Evolutionary conservation across 1,140 invertebrate genomes (phyloP).

Genomic region (Plectrocnemia conspersa): DNA sequence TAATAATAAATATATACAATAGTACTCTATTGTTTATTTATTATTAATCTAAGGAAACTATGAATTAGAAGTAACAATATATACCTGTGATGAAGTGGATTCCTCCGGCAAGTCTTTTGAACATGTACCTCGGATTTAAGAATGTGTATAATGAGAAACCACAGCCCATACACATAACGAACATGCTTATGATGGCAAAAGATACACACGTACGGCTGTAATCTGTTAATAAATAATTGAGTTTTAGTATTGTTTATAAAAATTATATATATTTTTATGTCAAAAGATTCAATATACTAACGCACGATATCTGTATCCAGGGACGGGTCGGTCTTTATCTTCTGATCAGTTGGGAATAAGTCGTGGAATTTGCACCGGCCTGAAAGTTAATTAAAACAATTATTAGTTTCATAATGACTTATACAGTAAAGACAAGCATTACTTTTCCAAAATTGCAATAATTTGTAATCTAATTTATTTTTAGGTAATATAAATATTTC

Average conservation of each 20-base stretch:
- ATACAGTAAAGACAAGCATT: too few species aligned
- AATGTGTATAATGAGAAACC: slow-evolving; percentile 83
- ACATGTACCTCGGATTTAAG: slow-evolving; percentile 81
- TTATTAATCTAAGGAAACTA: too few species aligned
- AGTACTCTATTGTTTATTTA: too few species aligned
- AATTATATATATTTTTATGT: slow-evolving; percentile 1
- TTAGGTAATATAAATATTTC: too few species aligned
- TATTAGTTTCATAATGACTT: too few species aligned
- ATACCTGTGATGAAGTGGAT: slow-evolving; percentile 80
- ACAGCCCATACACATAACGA: slow-evolving; percentile 75
- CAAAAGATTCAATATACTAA: slow-evolving; percentile 41
- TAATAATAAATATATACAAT: not conserved
- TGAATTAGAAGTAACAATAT: too few species aligned
- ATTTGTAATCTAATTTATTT: too few species aligned
- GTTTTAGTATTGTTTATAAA: not conserved
- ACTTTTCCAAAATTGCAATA: too few species aligned
- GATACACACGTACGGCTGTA: slow-evolving; percentile 78
- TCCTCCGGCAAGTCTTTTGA: slow-evolving; percentile 78
- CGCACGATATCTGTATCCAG: slow-evolving; percentile 57
- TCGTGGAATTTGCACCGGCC: slow-evolving; percentile 57
- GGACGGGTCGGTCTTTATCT: slow-evolving; percentile 50
- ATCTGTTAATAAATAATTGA: slow-evolving; percentile 56
- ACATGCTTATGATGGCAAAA: slow-evolving; percentile 76
- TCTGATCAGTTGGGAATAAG: slow-evolving; percentile 54
- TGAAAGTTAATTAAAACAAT: slow-evolving; percentile 39